phyloP scores from a whole-genome alignment of 2,888 invertebrate genomes.

The Uropetala carovei region DNA sequence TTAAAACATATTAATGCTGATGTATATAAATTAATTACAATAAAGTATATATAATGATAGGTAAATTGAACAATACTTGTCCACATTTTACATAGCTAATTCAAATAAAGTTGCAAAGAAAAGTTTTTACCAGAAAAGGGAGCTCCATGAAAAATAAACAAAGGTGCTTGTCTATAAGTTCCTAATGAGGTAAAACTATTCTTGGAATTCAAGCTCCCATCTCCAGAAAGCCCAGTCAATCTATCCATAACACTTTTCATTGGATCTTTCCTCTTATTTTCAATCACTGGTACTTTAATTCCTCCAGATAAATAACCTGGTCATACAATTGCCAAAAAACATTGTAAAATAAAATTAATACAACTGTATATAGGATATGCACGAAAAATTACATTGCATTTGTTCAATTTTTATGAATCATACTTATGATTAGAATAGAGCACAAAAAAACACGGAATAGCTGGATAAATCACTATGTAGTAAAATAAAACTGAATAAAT shows the following conservation, averaged over 20 bases:
- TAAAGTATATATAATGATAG: too few species aligned
- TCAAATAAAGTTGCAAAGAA: neutral
- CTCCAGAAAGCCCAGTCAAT: neutral
- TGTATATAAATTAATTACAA: too few species aligned
- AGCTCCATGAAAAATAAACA: slow-evolving; percentile 44
- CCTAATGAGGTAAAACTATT: neutral
- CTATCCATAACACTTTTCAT: neutral
- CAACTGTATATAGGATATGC: neutral
- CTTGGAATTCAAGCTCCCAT: neutral
- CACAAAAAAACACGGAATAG: neutral
- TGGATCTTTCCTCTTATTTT: neutral
- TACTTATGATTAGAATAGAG: too few species aligned
- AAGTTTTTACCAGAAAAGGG: slow-evolving; percentile 31
- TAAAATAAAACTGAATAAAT: neutral
- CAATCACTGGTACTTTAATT: neutral
- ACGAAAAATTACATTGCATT: neutral
- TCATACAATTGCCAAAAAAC: neutral
- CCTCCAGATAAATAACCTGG: slow-evolving; percentile 19
- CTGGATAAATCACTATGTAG: neutral
- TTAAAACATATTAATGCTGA: too few species aligned
- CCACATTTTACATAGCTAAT: too few species aligned
- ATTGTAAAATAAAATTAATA: neutral
- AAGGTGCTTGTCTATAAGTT: neutral
- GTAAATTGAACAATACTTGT: too few species aligned
- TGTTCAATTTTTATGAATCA: neutral